Base-by-base conservation (phyloP, 1,140 invertebrate species). In the Cydia splendana region DNA sequence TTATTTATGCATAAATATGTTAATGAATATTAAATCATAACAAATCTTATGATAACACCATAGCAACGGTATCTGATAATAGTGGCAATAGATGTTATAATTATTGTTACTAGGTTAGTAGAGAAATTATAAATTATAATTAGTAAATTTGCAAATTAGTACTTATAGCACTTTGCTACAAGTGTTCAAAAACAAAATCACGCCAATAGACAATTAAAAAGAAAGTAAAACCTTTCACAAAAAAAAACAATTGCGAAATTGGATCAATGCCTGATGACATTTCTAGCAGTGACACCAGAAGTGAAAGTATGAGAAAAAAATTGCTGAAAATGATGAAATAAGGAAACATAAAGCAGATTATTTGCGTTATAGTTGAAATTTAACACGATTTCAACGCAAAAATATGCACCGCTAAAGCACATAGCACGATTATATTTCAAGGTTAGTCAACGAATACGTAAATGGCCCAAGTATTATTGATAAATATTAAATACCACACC, bases 401-500 rank as follows among this genome's bases (percentile, higher is more conserved):
- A 71, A 71, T n/a, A 42, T 42, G 5, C 28, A 69, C 30, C 15
- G 65, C 65, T 20, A 18, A 13, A 24, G 18, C 9, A 24, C 20
- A 24, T 62, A 18, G 15, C 67, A 38, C 38, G 13, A 71, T 38
- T n/a, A 38, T 79, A 81, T 51, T 82, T 85, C 84, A 87, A 87
- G 84, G 84, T 86, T 86, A 87, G 53, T 73, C 65, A 51, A 10
- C 75, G 18, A 38, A 53, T 75, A 74, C 42, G 24, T 51, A 74
- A 51, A 30, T 71, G 7, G 10, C 5, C 18, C 65, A 34, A 13
- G 45, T 65, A 79, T 30, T 62, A 69, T 65, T 65, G 45, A 53
- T 75, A 71, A 83, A 81, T 81, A 80, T 74, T 75, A 71, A 83
- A 81, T 81, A 80, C 75, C 75, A 79, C 69, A 83, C 79, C 79